Base-by-base conservation (phyloP, 2,888 invertebrate genomes). In the Andrena bucephala region DNA sequence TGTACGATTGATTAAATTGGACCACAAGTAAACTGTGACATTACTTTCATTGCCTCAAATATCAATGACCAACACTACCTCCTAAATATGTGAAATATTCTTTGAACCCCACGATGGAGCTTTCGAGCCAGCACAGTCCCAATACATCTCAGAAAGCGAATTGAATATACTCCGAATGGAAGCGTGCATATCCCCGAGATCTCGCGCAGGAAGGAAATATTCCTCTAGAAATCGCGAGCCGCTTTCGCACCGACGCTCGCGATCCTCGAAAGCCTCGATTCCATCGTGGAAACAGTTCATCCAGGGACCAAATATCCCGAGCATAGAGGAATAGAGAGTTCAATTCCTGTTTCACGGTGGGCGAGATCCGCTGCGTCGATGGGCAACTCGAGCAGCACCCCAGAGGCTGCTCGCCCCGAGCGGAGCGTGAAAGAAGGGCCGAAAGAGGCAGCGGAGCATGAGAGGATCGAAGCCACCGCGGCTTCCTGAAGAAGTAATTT, bases 401-500 rank as follows among this genome's bases (percentile, higher is more conserved):
- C 29, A 24, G 81, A 69, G 86, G 63, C 42, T 59, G 75, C 52
- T 71, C 65, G 42, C 54, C 57, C 50, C 42, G 52, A 57, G 6
- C 13, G 29, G 59, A 66, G 10, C 50, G 60, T 5, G 16, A 29
- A 10, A 29, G 13, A 31, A 50, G n/a, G 6, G 65, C 36, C 48
- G 10, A 24, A 42, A n/a, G 36, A 27, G 57, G 48, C 50, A 62
- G 65, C 36, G 8, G 24, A 54, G 24, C 20, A 57, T 8, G 16
- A 57, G 42, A 36, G 10, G 42, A 67, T 42, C 54, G 59, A 42
- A n/a, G 75, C 60, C 33, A 75, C 67, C 85, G 72, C 82, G 83
- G 84, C 75, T 84, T 87, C 70, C 79, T 24, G 80, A 85, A 85
- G 80, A 89, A 91, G 89, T 89, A 90, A 91, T 91, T 91, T 86